A percentile compares a stretch with the other conserved stretches of the same genome.
Evolutionary conservation across 1,140 invertebrate species (phyloP).

Genomic region (Drosophila navojoa): DNA sequence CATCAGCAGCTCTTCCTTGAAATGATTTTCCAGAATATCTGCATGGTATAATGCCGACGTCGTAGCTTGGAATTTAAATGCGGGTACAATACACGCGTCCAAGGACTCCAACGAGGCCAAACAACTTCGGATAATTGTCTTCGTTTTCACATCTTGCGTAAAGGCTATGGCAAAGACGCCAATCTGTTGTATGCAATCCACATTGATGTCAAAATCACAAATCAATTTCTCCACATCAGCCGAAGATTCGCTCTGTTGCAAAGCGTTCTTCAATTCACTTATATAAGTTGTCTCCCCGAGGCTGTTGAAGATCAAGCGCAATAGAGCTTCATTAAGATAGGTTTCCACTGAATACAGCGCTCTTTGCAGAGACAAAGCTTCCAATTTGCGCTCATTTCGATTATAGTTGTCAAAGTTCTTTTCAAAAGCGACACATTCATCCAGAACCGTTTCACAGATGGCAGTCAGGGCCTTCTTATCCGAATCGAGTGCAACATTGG

Average conservation of each 20-base stretch:
- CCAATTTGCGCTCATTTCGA: conserved; percentile 62
- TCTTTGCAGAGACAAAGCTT: conserved; percentile 63
- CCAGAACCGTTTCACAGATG: conserved; percentile 70
- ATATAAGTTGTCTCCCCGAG: conserved; percentile 60
- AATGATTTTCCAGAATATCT: conserved; percentile 67
- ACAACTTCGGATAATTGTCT: conserved; percentile 71
- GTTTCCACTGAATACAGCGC: conserved; percentile 66
- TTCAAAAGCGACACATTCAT: conserved; percentile 61
- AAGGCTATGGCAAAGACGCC: conserved; percentile 77
- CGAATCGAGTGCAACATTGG: conserved; percentile 64
- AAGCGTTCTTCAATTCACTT: conserved; percentile 32
- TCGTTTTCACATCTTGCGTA: conserved; percentile 65
- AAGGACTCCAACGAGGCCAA: conserved; percentile 74
- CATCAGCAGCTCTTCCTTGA: conserved; percentile 61
- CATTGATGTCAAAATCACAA: conserved; percentile 65
- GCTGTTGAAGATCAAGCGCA: conserved; percentile 63
- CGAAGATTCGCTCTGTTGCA: conserved; percentile 15
- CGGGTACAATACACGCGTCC: conserved; percentile 69
- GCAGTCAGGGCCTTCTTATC: conserved; percentile 70
- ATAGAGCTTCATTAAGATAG: conserved; percentile 68
- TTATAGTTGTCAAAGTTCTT: conserved; percentile 40
- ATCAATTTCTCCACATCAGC: conserved; percentile 50
- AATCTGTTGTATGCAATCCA: conserved; percentile 76
- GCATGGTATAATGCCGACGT: conserved; percentile 35
- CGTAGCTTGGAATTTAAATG: conserved; percentile 49